Conservation (phyloP, 1,140 invertebrate species). For the Arctopsyche grandis region DNA sequence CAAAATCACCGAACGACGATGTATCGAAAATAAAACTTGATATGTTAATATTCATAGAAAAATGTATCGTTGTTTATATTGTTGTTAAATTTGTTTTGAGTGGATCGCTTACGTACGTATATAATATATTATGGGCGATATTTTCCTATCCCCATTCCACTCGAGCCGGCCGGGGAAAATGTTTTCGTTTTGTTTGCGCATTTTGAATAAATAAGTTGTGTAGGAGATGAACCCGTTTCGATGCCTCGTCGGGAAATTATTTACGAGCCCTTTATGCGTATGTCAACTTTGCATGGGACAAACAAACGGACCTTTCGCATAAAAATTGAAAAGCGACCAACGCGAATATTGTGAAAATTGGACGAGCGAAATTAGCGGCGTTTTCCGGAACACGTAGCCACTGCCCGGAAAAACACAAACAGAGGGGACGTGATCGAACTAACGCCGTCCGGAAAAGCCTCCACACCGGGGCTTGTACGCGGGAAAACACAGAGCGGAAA, state of each 20-base stretch:
- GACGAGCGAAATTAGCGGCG: background rate
- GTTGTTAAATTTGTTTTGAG: too few relatives aligned
- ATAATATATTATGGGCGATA: too few relatives aligned
- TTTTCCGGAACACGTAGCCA: constrained; percentile 24
- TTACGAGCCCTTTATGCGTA: background rate
- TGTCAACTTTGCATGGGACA: background rate
- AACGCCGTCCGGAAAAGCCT: background rate
- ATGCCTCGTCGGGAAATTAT: background rate
- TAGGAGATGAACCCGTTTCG: background rate
- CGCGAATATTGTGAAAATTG: too few relatives aligned
- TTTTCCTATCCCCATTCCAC: too few relatives aligned
- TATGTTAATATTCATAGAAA: too few relatives aligned
- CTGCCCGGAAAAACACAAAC: constrained; percentile 19
- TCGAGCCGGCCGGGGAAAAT: background rate
- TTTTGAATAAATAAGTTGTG: constrained; percentile 29
- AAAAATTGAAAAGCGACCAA: background rate
- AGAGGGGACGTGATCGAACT: constrained; percentile 28
- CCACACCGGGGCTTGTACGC: background rate
- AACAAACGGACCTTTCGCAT: background rate
- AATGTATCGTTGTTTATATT: too few relatives aligned
- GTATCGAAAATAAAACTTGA: too few relatives aligned
- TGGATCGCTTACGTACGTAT: too few relatives aligned
- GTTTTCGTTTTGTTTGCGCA: background rate
- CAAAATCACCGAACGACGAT: too few relatives aligned
- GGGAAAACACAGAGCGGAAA: background rate